A percentile compares a stretch with the other conserved stretches of the same genome.
phyloP scores from a whole-genome alignment of 2,888 invertebrate species.

The Scaptomyza caliginosa region DNA sequence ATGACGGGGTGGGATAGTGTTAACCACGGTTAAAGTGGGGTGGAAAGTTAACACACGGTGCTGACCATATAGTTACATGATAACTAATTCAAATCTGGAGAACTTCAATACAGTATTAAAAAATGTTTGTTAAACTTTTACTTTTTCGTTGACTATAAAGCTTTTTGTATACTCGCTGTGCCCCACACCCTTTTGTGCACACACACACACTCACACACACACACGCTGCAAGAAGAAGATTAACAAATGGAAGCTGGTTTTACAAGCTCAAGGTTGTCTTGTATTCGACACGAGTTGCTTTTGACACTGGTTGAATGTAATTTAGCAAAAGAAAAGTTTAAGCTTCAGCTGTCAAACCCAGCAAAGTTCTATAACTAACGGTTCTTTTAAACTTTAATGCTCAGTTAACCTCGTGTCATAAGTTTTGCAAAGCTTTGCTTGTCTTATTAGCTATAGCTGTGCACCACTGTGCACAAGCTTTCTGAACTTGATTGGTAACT shows the following conservation, averaged over 20 bases:
- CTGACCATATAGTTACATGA: too few relatives aligned
- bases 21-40: neutral
- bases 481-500: conserved; percentile 53
- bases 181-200: neutral
- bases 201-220: too few relatives aligned
- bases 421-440: conserved; percentile 1
- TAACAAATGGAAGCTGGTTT: conserved; percentile 62
- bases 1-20: neutral
- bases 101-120: neutral
- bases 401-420: neutral
- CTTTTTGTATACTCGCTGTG: conserved; percentile 19
- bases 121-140: neutral
- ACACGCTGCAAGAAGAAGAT: conserved; percentile 9
- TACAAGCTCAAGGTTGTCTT: conserved; percentile 62
- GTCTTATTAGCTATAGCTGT: neutral
- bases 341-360: neutral
- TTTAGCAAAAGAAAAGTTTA: neutral
- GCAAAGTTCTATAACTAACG: neutral
- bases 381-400: neutral
- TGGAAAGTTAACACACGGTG: neutral
- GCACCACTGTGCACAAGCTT: conserved; percentile 51
- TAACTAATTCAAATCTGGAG: too few relatives aligned
- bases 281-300: conserved; percentile 9
- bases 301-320: conserved; percentile 31
- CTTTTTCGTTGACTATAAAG: conserved; percentile 1